phyloP scores from a whole-genome alignment of 2,113 vertebrate species.

The Alethe diademata region DNA sequence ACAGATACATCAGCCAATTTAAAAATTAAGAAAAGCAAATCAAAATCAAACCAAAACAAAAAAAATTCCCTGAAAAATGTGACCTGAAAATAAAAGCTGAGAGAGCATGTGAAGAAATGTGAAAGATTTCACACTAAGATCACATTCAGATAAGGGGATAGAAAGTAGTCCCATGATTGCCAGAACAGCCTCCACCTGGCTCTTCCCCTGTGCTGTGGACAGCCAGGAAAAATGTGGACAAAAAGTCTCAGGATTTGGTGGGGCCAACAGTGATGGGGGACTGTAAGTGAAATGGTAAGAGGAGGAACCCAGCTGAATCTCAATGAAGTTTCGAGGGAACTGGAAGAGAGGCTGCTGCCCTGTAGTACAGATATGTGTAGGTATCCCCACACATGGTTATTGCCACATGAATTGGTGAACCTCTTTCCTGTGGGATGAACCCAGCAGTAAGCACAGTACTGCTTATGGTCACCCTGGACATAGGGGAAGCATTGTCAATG shows the following conservation, averaged over 20 bases:
- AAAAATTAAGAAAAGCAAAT: neutral
- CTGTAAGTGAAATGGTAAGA: neutral
- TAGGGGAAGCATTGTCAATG: neutral
- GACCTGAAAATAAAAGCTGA: neutral
- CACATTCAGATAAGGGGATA: neutral
- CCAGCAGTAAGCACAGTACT: neutral
- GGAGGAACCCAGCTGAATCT: neutral
- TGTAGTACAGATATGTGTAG: neutral
- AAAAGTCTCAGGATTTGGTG: neutral
- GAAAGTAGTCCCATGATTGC: neutral
- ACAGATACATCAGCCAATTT: neutral
- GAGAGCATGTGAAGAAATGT: rapidly evolving
- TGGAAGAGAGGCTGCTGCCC: neutral
- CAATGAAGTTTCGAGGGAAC: neutral
- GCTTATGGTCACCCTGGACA: neutral
- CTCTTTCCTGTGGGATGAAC: neutral
- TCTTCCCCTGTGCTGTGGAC: neutral
- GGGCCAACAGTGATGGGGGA: neutral
- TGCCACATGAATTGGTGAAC: neutral
- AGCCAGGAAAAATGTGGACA: neutral
- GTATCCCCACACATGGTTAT: neutral
- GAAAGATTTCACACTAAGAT: neutral
- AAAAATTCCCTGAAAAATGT: neutral
- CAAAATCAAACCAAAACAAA: neutral
- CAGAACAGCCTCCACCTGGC: neutral